phyloP scores from a whole-genome alignment of 2,113 vertebrate species.

The Balaeniceps rex region DNA sequence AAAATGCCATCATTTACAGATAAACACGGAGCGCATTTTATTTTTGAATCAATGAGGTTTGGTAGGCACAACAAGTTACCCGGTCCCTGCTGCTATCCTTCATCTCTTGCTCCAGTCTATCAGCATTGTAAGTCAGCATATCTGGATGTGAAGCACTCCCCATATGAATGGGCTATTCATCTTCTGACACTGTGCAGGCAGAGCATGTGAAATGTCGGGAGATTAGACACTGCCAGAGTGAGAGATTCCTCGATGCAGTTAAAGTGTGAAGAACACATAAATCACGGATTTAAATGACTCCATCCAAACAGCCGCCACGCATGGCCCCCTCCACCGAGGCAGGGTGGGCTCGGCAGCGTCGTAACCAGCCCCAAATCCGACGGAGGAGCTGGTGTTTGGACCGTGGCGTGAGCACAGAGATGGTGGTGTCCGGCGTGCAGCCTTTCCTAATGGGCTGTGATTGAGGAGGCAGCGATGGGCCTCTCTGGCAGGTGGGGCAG shows the following conservation, averaged over 20 bases:
- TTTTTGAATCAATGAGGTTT: neutral
- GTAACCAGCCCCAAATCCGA: accelerated
- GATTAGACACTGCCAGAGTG: conserved; percentile 14
- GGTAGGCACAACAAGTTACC: neutral
- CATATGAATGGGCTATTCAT: conserved; percentile 37
- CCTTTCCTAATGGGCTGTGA: neutral
- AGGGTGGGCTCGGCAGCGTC: accelerated
- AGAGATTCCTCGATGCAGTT: conserved; percentile 50
- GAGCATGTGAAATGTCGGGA: conserved; percentile 29
- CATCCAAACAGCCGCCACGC: neutral
- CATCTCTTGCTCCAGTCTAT: conserved; percentile 32
- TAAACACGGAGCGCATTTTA: neutral
- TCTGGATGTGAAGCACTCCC: conserved; percentile 30
- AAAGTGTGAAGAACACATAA: conserved; percentile 49
- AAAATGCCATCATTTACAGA: neutral
- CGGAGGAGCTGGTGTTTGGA: neutral
- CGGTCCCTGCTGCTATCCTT: neutral
- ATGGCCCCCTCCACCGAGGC: accelerated
- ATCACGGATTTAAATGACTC: neutral
- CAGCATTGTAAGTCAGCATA: neutral
- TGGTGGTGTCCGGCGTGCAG: neutral
- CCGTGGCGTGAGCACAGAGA: neutral
- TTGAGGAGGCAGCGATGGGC: neutral
- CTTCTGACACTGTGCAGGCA: neutral
- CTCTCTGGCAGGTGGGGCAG: neutral